Conservation (phyloP, 2,797 vertebrate species). For the Chelonia mydas region DNA sequence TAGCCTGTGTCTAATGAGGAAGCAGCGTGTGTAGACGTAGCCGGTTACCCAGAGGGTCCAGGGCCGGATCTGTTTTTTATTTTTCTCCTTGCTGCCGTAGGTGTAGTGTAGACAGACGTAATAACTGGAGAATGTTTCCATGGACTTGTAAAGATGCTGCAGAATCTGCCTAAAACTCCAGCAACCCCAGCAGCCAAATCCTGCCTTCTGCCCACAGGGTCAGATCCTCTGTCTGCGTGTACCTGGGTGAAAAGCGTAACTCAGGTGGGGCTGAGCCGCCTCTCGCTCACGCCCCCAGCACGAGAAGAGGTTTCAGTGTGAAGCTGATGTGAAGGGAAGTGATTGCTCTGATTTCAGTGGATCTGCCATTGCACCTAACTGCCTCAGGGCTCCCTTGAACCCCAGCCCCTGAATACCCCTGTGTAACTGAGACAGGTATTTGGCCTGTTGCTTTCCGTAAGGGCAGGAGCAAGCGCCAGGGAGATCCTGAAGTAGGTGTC, state of each 20-base stretch:
- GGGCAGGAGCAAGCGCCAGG: background rate
- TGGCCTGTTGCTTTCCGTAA: background rate
- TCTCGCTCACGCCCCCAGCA: too few species aligned
- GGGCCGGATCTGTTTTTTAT: background rate
- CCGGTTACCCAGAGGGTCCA: background rate
- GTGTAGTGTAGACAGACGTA: background rate
- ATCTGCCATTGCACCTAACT: background rate
- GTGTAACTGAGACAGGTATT: background rate
- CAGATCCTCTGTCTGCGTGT: rapidly evolving
- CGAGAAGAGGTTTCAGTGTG: too few species aligned
- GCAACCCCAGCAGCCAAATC: rapidly evolving
- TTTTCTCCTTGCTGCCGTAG: rapidly evolving
- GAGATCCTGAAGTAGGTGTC: background rate
- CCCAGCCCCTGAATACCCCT: background rate
- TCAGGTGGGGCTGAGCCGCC: background rate
- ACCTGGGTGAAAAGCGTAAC: background rate
- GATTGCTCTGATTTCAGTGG: too few species aligned
- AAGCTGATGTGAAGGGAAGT: too few species aligned
- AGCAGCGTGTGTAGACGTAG: background rate
- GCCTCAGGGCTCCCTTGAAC: too few species aligned
- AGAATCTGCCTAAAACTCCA: rapidly evolving
- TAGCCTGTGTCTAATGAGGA: background rate
- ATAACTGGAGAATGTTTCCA: background rate
- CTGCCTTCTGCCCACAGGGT: background rate
- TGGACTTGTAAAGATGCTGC: background rate